Evolutionary conservation across 2,113 vertebrate species (phyloP).

Genomic region (Columba livia): DNA sequence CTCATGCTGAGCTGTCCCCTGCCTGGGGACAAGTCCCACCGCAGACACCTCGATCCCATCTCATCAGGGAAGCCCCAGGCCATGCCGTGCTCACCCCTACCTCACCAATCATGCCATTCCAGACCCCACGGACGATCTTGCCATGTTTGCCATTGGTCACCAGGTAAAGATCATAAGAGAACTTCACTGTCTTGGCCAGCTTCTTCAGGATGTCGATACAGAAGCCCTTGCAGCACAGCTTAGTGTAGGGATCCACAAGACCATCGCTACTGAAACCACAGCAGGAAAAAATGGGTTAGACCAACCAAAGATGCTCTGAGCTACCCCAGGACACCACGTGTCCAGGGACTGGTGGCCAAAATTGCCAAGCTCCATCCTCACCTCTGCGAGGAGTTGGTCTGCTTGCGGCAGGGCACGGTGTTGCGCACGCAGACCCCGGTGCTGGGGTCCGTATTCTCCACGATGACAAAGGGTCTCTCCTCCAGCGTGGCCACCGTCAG

Average conservation of each 20-base stretch:
- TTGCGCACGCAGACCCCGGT: slow-evolving; percentile 94
- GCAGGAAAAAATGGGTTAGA: not conserved
- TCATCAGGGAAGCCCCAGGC: not conserved
- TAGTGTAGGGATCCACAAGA: slow-evolving; percentile 87
- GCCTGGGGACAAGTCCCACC: not conserved
- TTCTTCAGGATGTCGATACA: slow-evolving; percentile 99
- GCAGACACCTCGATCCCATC: not conserved
- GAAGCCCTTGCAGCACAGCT: slow-evolving; percentile 98
- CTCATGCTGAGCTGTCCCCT: not conserved
- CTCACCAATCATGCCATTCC: slow-evolving; percentile 99
- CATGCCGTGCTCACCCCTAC: slow-evolving; percentile 65
- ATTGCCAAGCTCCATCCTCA: not conserved
- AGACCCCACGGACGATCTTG: slow-evolving; percentile 92
- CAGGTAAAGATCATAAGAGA: slow-evolving; percentile 97
- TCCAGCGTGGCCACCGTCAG: slow-evolving; percentile 96
- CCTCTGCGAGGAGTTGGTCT: slow-evolving; percentile 91
- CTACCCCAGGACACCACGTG: rapidly evolving
- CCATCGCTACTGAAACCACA: slow-evolving; percentile 27
- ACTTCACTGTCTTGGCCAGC: slow-evolving; percentile 90
- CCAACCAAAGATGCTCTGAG: not conserved
- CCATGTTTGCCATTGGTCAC: slow-evolving; percentile 98
- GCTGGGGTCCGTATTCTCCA: slow-evolving; percentile 90
- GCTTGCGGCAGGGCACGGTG: slow-evolving; percentile 94
- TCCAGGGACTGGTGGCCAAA: rapidly evolving
- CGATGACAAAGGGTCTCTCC: slow-evolving; percentile 95